Percentiles rank a stretch among this genome's conserved stretches.
These are phyloP conservation scores for Peromyscus polionotus DNA, from an alignment of 2,113 vertebrate genomes.

Conservation along the genomic window DNA sequence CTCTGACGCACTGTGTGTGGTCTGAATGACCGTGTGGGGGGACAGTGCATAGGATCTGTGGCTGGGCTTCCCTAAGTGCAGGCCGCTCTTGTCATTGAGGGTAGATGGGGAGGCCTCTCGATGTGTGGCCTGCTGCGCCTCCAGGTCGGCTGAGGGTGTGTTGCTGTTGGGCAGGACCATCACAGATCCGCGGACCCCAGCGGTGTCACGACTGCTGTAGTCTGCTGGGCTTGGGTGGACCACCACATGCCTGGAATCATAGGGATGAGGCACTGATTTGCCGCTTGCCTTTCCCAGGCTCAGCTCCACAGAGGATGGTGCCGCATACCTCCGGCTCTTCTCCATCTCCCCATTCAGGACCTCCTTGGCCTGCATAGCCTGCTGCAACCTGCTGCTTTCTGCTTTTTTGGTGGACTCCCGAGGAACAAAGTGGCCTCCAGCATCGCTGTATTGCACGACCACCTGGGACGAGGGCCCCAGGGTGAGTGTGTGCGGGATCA, in stretches of 20 bases:
- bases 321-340: conserved; percentile 90
- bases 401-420: conserved; percentile 89
- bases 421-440: conserved; percentile 87
- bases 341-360: conserved; percentile 96
- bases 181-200: conserved; percentile 92
- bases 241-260: conserved; percentile 93
- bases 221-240: conserved; percentile 91
- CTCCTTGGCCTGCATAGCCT: conserved; percentile 90
- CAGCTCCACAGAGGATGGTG: conserved; percentile 85
- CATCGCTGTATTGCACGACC: conserved; percentile 93
- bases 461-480: conserved; percentile 94
- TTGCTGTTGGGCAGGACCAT: conserved; percentile 96
- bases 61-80: conserved; percentile 92
- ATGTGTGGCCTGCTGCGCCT: conserved; percentile 87
- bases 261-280: conserved; percentile 91
- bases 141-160: conserved; percentile 89
- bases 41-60: conserved; percentile 91
- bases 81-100: conserved; percentile 91
- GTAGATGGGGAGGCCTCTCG: conserved; percentile 89
- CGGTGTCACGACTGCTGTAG: conserved; percentile 91
- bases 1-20: conserved; percentile 94
- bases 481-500: conserved; percentile 93
- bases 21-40: conserved; percentile 97
- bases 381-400: conserved; percentile 90
- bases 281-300: conserved; percentile 89